phyloP scores from a whole-genome alignment of 1,140 invertebrate species.

The Drosophila serrata region DNA sequence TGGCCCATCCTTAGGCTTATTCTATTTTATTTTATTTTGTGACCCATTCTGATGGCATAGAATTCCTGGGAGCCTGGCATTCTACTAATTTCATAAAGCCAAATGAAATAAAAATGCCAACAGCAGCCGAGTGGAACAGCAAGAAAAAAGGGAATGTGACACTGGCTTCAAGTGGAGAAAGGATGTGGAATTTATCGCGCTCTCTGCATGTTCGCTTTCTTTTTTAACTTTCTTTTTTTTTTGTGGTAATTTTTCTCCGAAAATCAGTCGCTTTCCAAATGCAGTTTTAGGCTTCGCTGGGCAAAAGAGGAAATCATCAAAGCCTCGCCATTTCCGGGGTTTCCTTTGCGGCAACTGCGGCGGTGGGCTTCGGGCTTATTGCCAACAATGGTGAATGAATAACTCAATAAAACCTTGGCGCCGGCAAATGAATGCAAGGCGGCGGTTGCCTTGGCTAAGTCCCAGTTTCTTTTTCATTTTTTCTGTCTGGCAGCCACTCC shows the following conservation, averaged over 20 bases:
- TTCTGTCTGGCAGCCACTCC: conserved; percentile 1
- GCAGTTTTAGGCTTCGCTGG: conserved; percentile 51
- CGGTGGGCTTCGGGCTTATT: conserved; percentile 4
- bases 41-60: conserved; percentile 13
- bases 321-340: conserved; percentile 47
- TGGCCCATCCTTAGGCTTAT: conserved; percentile 15
- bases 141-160: conserved; percentile 5
- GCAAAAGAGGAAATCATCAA: conserved; percentile 49
- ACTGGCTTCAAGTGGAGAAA: conserved; percentile 11
- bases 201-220: conserved; percentile 10
- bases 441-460: conserved; percentile 16
- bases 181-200: conserved; percentile 61
- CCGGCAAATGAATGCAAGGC: conserved; percentile 50
- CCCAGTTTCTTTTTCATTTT: conserved; percentile 12
- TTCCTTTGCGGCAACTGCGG: neutral
- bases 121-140: conserved; percentile 18
- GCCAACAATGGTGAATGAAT: conserved; percentile 56
- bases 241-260: conserved; percentile 12
- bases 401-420: conserved; percentile 58
- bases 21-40: conserved; percentile 22
- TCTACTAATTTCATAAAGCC: conserved; percentile 80
- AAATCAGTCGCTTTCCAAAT: conserved; percentile 42
- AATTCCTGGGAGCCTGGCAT: conserved; percentile 56
- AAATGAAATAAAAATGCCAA: conserved; percentile 73
- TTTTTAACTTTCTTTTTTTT: neutral